Evolutionary conservation across 2,888 invertebrate genomes (phyloP).

Genomic region (Gortyna flavago): DNA sequence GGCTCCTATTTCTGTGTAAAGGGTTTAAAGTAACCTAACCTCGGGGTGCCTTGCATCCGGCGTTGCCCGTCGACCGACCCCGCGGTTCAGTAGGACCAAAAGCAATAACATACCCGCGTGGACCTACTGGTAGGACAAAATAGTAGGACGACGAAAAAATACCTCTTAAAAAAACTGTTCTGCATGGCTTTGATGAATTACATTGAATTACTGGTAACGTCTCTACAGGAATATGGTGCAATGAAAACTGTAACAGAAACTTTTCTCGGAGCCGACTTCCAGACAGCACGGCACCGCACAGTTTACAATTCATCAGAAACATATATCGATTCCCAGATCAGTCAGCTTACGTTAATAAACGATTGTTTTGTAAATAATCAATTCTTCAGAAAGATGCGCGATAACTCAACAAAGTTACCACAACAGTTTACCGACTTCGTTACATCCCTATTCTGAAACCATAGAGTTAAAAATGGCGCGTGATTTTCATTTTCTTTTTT

Average conservation of each 20-base stretch:
- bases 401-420: slow-evolving; percentile 34
- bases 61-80: too few species aligned
- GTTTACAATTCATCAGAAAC: slow-evolving; percentile 43
- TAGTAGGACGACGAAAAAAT: too few species aligned
- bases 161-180: too few species aligned
- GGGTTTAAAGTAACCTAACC: too few species aligned
- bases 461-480: slow-evolving; percentile 42
- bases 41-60: too few species aligned
- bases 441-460: slow-evolving; percentile 15
- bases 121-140: too few species aligned
- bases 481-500: slow-evolving; percentile 18
- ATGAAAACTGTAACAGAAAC: slow-evolving; percentile 4
- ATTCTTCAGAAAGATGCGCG: slow-evolving; percentile 44
- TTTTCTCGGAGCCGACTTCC: slow-evolving; percentile 36
- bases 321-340: slow-evolving; percentile 59
- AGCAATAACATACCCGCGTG: too few species aligned
- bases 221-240: neutral
- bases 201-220: neutral
- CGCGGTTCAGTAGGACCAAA: too few species aligned
- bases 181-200: neutral
- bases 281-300: slow-evolving; percentile 65
- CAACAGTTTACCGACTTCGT: slow-evolving; percentile 8
- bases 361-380: slow-evolving; percentile 62
- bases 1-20: too few species aligned
- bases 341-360: slow-evolving; percentile 50